These are phyloP conservation scores for Cantharis lateralis DNA, from an alignment of 2,888 invertebrate genomes.

Conservation along the genomic window DNA sequence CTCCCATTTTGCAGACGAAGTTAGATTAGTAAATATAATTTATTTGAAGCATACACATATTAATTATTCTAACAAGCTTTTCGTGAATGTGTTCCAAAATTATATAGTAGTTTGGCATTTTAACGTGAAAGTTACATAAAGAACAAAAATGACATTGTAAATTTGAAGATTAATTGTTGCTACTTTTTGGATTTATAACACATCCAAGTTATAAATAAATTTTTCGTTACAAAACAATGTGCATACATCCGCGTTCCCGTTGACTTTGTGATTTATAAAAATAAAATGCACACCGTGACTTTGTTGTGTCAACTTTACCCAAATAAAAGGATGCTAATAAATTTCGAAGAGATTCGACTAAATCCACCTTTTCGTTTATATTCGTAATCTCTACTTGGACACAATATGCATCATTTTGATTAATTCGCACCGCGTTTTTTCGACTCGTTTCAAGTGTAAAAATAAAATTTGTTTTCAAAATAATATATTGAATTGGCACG, in stretches of 20 bases:
- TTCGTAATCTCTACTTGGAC: neutral
- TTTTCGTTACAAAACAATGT: neutral
- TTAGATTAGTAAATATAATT: conserved; percentile 10
- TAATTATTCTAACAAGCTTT: conserved; percentile 11
- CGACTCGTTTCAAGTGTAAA: neutral
- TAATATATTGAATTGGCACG: neutral
- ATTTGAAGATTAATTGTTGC: neutral
- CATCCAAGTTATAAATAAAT: neutral
- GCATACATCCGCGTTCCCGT: neutral
- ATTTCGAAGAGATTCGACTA: neutral
- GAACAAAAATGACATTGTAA: neutral
- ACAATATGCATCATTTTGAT: neutral
- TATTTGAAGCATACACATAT: conserved; percentile 2
- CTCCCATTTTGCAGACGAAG: conserved; percentile 6
- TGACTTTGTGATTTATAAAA: neutral
- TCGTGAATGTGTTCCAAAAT: conserved; percentile 5
- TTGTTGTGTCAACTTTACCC: neutral
- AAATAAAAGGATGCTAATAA: neutral
- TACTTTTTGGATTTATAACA: neutral
- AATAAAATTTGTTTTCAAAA: neutral
- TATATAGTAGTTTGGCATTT: conserved; percentile 13
- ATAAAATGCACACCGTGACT: neutral
- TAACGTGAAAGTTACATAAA: conserved; percentile 9
- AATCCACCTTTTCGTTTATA: neutral
- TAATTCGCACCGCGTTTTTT: neutral